Percentiles rank a stretch among this genome's conserved stretches.
These are phyloP conservation scores for Esox lucius DNA, from an alignment of 2,797 vertebrate species.

Conservation along the genomic window DNA sequence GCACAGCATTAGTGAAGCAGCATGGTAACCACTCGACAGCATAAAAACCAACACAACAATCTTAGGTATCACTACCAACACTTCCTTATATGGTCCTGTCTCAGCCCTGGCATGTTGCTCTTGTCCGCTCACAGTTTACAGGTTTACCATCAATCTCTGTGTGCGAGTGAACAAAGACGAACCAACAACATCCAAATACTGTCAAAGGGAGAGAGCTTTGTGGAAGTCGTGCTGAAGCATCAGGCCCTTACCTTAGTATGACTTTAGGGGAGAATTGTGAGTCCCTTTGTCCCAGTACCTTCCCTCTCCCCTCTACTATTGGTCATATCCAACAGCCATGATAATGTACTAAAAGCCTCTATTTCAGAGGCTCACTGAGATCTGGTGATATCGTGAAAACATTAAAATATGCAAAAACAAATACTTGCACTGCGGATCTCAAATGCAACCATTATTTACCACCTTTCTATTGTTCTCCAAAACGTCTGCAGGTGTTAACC, in stretches of 20 bases:
- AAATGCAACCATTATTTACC: not conserved
- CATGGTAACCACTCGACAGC: conserved; percentile 51
- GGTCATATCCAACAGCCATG: not conserved
- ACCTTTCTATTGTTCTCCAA: no score
- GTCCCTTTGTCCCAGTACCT: no score
- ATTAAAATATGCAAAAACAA: no score
- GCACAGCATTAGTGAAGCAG: conserved; percentile 56
- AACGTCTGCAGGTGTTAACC: not conserved
- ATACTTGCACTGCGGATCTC: not conserved
- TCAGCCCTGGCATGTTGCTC: conserved; percentile 21
- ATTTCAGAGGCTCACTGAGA: not conserved
- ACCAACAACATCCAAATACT: not conserved
- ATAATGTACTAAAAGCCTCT: not conserved
- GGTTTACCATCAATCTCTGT: not conserved
- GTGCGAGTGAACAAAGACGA: not conserved
- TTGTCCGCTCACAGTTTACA: not conserved
- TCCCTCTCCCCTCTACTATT: no score
- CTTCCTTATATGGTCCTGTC: conserved; percentile 34
- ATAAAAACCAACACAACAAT: conserved; percentile 53
- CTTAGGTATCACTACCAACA: conserved; percentile 46
- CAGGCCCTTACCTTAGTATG: not conserved
- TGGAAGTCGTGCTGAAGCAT: not conserved
- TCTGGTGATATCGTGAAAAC: not conserved
- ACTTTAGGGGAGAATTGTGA: no score
- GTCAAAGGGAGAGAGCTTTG: not conserved